Evolutionary conservation across 2,888 invertebrate genomes (phyloP).

Genomic region (Dryobotodes eremita): DNA sequence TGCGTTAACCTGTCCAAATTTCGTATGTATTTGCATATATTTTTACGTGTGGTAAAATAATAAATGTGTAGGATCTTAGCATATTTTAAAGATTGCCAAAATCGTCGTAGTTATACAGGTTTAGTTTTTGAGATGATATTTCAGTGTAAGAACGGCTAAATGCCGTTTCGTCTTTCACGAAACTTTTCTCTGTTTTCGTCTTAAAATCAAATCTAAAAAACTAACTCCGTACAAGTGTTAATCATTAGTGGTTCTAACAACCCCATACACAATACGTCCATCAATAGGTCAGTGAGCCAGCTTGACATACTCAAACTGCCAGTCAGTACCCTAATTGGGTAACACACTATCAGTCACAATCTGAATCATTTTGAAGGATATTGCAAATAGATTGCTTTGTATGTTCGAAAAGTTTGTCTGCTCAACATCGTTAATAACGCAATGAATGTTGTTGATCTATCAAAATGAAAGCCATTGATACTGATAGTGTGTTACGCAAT

Average conservation of each 20-base stretch:
- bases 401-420: no score
- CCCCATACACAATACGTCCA: background rate
- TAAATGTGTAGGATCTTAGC: background rate
- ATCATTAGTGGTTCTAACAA: constrained; percentile 11
- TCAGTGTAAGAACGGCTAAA: no score
- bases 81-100: background rate
- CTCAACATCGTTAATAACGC: no score
- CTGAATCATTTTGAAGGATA: no score
- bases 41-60: constrained; percentile 1
- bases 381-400: no score
- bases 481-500: no score
- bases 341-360: no score
- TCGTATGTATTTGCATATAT: constrained; percentile 34
- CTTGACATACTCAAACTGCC: constrained; percentile 30
- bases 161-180: no score
- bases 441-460: no score
- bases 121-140: no score
- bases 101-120: background rate
- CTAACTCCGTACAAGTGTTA: no score
- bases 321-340: background rate
- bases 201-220: background rate
- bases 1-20: constrained; percentile 26
- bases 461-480: no score
- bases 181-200: background rate
- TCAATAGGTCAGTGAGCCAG: constrained; percentile 18